Evolutionary conservation across 2,888 invertebrate genomes (phyloP).

Genomic region (Caradrina clavipalpis): DNA sequence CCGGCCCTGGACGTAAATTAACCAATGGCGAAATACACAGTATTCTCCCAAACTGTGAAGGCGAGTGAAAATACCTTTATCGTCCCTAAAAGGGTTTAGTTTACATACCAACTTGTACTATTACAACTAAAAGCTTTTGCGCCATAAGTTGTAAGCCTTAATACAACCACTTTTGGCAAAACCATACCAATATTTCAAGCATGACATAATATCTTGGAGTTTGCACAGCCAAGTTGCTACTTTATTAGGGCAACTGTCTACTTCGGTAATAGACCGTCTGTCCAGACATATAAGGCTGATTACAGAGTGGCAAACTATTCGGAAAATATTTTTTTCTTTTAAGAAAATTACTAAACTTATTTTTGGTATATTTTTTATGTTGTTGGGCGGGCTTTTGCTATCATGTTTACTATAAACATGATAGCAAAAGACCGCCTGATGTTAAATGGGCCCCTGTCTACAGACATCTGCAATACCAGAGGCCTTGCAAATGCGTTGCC

Average conservation of each 20-base stretch:
- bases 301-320: neutral
- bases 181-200: slow-evolving; percentile 30
- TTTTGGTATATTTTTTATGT: too few species aligned
- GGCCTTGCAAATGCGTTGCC: too few species aligned
- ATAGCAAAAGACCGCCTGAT: too few species aligned
- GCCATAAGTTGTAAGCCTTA: neutral
- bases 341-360: too few species aligned
- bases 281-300: slow-evolving; percentile 23
- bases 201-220: slow-evolving; percentile 51
- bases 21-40: neutral
- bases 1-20: too few species aligned
- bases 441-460: too few species aligned
- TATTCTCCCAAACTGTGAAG: slow-evolving; percentile 2
- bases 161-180: slow-evolving; percentile 34
- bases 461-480: too few species aligned
- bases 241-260: slow-evolving; percentile 31
- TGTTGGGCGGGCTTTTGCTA: too few species aligned
- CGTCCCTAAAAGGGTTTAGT: slow-evolving; percentile 42
- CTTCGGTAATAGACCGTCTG: neutral
- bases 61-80: neutral
- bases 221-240: slow-evolving; percentile 30
- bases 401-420: too few species aligned
- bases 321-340: neutral
- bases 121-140: slow-evolving; percentile 46
- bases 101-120: slow-evolving; percentile 31